These are phyloP conservation scores for Nibea albiflora DNA, from an alignment of 2,113 vertebrate genomes.

Conservation along the genomic window DNA sequence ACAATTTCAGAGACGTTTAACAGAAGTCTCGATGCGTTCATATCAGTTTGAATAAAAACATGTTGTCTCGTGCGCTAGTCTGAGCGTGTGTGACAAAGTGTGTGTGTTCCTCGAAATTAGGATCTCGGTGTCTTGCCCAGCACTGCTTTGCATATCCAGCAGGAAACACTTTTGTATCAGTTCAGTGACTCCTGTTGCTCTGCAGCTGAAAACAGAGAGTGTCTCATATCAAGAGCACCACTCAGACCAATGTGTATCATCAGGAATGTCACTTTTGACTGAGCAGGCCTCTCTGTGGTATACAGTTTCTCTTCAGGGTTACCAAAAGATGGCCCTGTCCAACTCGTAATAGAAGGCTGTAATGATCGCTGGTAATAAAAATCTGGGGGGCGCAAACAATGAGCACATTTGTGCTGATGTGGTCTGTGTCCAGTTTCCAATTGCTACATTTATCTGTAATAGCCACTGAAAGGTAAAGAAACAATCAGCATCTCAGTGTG, in stretches of 20 bases:
- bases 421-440: constrained; percentile 39
- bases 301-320: constrained; percentile 11
- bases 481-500: constrained; percentile 21
- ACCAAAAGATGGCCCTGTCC: constrained; percentile 8
- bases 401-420: constrained; percentile 35
- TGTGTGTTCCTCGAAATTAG: background rate
- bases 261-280: background rate
- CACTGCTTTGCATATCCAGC: background rate
- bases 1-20: background rate
- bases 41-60: background rate
- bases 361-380: too few species aligned
- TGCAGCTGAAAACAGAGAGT: constrained; percentile 15
- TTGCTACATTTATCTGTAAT: constrained; percentile 42
- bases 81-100: background rate
- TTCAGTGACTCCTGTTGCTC: constrained; percentile 21
- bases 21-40: background rate
- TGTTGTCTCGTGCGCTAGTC: background rate
- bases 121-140: background rate
- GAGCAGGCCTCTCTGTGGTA: background rate
- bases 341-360: constrained; percentile 18
- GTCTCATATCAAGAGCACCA: constrained; percentile 11
- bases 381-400: background rate
- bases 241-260: constrained; percentile 27
- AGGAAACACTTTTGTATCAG: background rate
- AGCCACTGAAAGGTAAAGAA: constrained; percentile 39